Evolutionary conservation across 30 jellyfish, hydroid and myxozoan genomes (phyloP).

Genomic region (Aurelia sp.): DNA sequence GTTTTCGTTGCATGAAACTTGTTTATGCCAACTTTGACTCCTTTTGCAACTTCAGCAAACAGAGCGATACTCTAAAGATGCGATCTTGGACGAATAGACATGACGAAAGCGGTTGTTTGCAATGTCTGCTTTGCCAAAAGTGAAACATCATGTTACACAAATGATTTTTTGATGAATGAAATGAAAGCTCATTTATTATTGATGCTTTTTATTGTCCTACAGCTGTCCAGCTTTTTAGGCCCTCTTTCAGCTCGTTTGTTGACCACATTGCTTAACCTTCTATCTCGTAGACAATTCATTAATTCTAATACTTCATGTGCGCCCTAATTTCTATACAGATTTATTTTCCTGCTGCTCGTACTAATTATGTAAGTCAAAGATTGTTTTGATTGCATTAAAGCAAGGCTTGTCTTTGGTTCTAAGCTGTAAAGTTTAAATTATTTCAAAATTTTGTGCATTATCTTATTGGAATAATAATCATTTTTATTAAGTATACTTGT

Average conservation of each 20-base stretch:
- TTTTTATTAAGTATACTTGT: no score
- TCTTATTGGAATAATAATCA: no score
- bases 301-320: conserved; percentile 17
- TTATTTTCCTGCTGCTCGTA: no score
- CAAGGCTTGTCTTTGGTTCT: background rate
- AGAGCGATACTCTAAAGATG: no score
- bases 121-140: conserved; percentile 26
- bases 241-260: conserved; percentile 34
- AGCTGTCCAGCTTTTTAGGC: conserved; percentile 47
- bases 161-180: conserved; percentile 63
- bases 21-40: no score
- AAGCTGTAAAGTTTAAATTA: no score
- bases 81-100: no score
- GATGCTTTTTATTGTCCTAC: conserved; percentile 12
- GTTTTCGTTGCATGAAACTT: no score
- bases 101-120: conserved; percentile 5
- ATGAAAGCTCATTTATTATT: conserved; percentile 51
- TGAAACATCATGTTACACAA: conserved; percentile 51
- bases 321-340: background rate
- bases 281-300: background rate
- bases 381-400: background rate
- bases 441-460: no score
- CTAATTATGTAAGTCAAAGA: no score
- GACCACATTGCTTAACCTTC: conserved; percentile 58
- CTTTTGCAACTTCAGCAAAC: no score